Evolutionary conservation across 2,797 vertebrate genomes (phyloP).

Genomic region (Eospalax fontanierii): DNA sequence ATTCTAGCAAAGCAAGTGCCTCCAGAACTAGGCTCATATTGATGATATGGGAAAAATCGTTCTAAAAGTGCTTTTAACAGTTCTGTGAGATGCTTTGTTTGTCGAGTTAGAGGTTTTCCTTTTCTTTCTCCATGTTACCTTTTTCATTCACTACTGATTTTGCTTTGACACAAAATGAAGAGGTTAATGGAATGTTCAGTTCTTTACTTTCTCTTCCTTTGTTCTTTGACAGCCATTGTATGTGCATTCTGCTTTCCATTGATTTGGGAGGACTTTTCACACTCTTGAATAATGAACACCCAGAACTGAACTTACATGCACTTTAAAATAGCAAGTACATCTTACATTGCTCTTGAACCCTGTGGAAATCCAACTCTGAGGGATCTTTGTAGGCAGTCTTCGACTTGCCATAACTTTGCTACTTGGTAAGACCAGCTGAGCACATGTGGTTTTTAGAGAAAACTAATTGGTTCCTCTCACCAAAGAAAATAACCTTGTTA

Average conservation of each 20-base stretch:
- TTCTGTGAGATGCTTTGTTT: slow-evolving; percentile 50
- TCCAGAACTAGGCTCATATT: slow-evolving; percentile 12
- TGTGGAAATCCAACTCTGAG: neutral
- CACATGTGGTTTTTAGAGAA: slow-evolving; percentile 50
- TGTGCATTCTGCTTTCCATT: slow-evolving; percentile 10
- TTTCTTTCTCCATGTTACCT: neutral
- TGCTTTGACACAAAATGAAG: slow-evolving; percentile 68
- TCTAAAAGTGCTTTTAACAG: slow-evolving; percentile 80
- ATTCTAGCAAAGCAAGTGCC: slow-evolving; percentile 51
- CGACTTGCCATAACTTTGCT: slow-evolving; percentile 69
- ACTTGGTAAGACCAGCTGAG: slow-evolving; percentile 22
- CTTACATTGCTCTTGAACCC: slow-evolving; percentile 65
- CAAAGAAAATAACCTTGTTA: slow-evolving; percentile 72
- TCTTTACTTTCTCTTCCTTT: slow-evolving; percentile 58
- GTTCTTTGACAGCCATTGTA: slow-evolving; percentile 45
- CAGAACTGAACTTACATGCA: slow-evolving; percentile 27
- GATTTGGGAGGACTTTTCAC: slow-evolving; percentile 43
- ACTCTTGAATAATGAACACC: neutral
- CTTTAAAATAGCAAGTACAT: neutral
- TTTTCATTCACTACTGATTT: slow-evolving; percentile 58
- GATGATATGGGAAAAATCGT: neutral
- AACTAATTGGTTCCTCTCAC: slow-evolving; percentile 67
- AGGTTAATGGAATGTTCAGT: slow-evolving; percentile 54
- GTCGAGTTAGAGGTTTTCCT: neutral
- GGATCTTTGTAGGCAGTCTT: neutral